Percentiles rank a stretch among this genome's conserved stretches.
phyloP scores from a whole-genome alignment of 1,140 invertebrate species.

The Ceratoteleas bidentatus region DNA sequence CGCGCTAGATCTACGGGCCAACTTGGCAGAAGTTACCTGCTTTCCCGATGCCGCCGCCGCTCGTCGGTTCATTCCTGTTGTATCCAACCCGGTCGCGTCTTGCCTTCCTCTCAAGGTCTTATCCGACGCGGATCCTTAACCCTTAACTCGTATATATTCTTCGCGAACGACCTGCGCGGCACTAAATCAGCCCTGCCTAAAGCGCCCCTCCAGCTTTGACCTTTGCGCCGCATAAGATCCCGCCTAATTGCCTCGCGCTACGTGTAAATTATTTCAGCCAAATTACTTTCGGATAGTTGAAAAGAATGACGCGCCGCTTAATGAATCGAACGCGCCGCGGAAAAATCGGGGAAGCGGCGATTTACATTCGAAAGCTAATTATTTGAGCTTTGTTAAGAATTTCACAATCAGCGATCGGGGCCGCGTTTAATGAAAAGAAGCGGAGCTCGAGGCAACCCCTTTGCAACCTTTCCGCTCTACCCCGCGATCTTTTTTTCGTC shows the following conservation, averaged over 20 bases:
- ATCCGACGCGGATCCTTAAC: constrained; percentile 61
- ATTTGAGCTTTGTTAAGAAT: constrained; percentile 60
- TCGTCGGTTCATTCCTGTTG: constrained; percentile 57
- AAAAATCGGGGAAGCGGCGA: constrained; percentile 67
- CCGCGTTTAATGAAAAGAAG: constrained; percentile 45
- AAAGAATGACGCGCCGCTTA: constrained; percentile 76
- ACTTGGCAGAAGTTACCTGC: constrained; percentile 78
- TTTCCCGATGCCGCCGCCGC: constrained; percentile 51
- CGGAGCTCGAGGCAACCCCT: not conserved
- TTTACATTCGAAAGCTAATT: constrained; percentile 65
- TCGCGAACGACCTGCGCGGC: constrained; percentile 72
- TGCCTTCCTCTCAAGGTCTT: constrained; percentile 56
- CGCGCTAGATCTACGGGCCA: constrained; percentile 72
- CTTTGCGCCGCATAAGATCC: constrained; percentile 69
- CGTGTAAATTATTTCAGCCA: constrained; percentile 79
- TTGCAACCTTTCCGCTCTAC: no score
- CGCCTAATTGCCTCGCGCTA: constrained; percentile 78
- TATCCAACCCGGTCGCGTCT: constrained; percentile 45
- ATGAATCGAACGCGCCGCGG: constrained; percentile 65
- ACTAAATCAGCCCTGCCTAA: constrained; percentile 72
- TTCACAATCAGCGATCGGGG: constrained; percentile 51
- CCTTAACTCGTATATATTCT: constrained; percentile 72
- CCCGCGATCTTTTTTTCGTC: not conserved
- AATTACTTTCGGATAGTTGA: constrained; percentile 79
- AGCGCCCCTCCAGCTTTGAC: constrained; percentile 63